These are phyloP conservation scores for Pangasianodon hypophthalmus DNA, from an alignment of 2,113 vertebrate genomes.

Conservation along the genomic window DNA sequence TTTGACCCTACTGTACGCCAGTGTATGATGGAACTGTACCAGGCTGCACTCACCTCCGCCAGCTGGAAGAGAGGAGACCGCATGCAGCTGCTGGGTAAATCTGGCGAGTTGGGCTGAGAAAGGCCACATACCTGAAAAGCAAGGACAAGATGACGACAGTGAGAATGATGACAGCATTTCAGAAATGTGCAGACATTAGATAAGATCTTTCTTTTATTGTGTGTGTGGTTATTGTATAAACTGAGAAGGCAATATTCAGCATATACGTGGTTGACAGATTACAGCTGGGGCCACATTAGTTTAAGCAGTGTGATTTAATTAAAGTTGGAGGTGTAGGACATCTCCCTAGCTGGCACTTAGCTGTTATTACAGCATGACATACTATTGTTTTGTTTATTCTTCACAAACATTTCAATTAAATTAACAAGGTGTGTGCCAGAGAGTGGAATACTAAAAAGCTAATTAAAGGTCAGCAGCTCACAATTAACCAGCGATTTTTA, in stretches of 20 bases:
- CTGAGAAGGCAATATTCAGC: not conserved
- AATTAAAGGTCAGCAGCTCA: not conserved
- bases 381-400: not conserved
- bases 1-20: not conserved
- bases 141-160: not conserved
- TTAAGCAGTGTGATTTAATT: not conserved
- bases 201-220: not conserved
- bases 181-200: not conserved
- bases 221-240: not conserved
- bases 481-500: not conserved
- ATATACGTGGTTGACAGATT: not conserved
- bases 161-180: not conserved
- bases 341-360: not conserved
- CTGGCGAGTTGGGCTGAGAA: constrained; percentile 74
- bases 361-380: not conserved
- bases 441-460: not conserved
- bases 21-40: not conserved
- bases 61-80: constrained; percentile 81
- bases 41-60: constrained; percentile 78
- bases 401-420: not conserved
- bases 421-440: not conserved
- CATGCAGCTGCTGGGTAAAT: constrained; percentile 79
- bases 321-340: not conserved
- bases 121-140: constrained; percentile 75
- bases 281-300: too few species aligned